Evolutionary conservation across 2,888 invertebrate species (phyloP), one percentile per base, ranked within the genome.

Genomic region (Philonicus albiceps): DNA sequence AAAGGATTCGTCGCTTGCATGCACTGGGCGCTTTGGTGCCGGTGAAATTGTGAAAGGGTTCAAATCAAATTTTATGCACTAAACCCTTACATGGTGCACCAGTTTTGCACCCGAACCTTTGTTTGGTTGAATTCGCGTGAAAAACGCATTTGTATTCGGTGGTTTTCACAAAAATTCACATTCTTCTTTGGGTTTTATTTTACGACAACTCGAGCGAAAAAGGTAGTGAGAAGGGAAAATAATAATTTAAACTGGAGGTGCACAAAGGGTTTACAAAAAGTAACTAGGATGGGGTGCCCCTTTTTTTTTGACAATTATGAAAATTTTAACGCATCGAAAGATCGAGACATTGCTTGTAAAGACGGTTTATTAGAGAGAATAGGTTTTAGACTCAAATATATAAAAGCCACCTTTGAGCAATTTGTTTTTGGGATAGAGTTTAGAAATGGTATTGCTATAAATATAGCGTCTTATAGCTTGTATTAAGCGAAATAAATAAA

Each of bases 31-130:
- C 27, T 11, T 3, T n/a, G 74, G 74, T 37, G 34, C 74, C 34
- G n/a, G 16, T 2, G 49, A 49, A 49, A 49, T 73, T 34, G 31
- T 74, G 74, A 74, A 74, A 34, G 74, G 74, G 74, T 74, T 34
- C 31, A 74, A 74, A 74, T 74, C 34, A 74, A 74, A 74, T 74
- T 74, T 74, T 74, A 74, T 74, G 74, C 74, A 31, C 27, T 74
- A 74, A 74, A 34, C 34, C 19, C 37, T 74, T 37, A 74, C 74
- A 74, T 31, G 31, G 34, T 31, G 34, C 64, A 27, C 74, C n/a
- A n/a, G 64, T 19, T 64, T 64, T 64, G 27, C 7, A 11, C 64
- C 34, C 34, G 74, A 74, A n/a, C 74, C 74, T 34, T 74, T 74
- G 34, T 64, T 74, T 74, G 74, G 74, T 74, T 74, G 74, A n/a